Conservation (phyloP, 2,888 invertebrate genomes). For the Amphipoea lucens region DNA sequence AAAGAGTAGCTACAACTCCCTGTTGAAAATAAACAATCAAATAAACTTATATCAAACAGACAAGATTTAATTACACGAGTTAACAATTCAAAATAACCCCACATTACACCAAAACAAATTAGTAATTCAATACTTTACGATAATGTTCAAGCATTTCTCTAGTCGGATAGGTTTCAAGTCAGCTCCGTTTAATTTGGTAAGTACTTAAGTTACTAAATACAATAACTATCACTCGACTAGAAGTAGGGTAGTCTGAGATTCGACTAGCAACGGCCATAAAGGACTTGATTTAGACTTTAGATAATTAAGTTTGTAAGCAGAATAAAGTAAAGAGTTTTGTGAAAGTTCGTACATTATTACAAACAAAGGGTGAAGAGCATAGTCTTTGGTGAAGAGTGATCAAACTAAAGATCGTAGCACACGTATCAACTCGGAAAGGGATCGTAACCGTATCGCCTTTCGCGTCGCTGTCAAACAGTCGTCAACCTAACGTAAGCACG, state of each 20-base stretch:
- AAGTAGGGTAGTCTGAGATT: conserved; percentile 38
- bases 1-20: neutral
- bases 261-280: conserved; percentile 31
- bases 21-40: neutral
- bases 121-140: conserved; percentile 1
- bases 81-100: neutral
- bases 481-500: too few species aligned
- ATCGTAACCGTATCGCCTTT: too few species aligned
- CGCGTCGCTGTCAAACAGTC: too few species aligned
- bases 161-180: conserved; percentile 9
- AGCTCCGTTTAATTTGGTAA: conserved; percentile 41
- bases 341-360: conserved; percentile 42
- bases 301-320: conserved; percentile 53
- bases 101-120: conserved; percentile 7
- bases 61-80: neutral
- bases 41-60: neutral
- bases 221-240: conserved; percentile 46
- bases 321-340: conserved; percentile 27
- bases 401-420: neutral
- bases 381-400: neutral
- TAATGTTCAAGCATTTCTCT: conserved; percentile 21
- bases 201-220: conserved; percentile 34
- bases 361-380: neutral
- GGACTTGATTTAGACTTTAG: conserved; percentile 53
- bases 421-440: too few species aligned